Percentiles rank a stretch among this genome's conserved stretches.
Conservation (phyloP, 2,113 vertebrate species). For the Crotophaga sulcirostris region DNA sequence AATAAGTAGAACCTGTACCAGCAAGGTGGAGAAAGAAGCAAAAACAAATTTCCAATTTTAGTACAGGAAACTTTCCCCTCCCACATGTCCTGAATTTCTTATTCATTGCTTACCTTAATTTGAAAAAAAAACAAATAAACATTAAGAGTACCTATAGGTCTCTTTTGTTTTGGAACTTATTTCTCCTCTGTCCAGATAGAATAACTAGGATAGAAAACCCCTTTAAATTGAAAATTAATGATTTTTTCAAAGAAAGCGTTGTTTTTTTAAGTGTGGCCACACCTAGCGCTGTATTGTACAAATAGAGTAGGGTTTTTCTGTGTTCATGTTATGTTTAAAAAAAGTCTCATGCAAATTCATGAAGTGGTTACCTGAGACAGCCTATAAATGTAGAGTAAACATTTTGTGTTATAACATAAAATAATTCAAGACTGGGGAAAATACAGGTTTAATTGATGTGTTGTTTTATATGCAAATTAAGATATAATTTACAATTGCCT, state of each 20-base stretch:
- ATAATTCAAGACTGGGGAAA: background rate
- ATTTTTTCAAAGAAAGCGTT: background rate
- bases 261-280: background rate
- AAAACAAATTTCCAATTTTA: background rate
- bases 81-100: background rate
- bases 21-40: background rate
- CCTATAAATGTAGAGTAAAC: background rate
- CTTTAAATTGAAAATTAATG: background rate
- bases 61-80: background rate
- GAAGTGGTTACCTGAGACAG: background rate
- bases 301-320: background rate
- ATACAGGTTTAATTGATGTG: background rate
- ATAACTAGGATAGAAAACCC: background rate
- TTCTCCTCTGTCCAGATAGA: background rate
- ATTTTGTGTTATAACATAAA: background rate
- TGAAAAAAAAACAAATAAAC: background rate
- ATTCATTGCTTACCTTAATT: background rate
- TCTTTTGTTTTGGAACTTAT: background rate
- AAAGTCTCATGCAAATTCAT: background rate
- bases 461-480: background rate
- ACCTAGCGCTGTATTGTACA: background rate
- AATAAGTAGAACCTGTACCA: background rate
- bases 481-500: background rate
- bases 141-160: background rate
- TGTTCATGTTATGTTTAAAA: background rate